Percentiles rank a stretch among this genome's conserved stretches.
phyloP scores from a whole-genome alignment of 2,113 vertebrate genomes.

The Peromyscus leucopus region DNA sequence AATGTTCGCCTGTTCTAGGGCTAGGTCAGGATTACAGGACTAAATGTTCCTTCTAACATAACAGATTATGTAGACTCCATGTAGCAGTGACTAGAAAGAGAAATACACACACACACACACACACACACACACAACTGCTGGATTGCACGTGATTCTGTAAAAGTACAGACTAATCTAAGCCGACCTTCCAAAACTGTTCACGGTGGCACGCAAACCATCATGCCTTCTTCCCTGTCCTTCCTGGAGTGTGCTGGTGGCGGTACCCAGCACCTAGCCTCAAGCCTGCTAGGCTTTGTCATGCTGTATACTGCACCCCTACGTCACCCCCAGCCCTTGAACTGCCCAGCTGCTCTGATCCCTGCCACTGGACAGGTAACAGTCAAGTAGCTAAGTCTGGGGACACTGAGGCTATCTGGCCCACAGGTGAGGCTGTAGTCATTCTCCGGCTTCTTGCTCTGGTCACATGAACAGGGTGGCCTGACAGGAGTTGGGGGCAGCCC shows the following conservation, averaged over 20 bases:
- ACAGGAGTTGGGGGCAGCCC: neutral
- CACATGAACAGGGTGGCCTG: neutral
- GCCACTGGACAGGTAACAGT: neutral
- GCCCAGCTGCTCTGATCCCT: neutral
- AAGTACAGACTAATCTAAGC: rapidly evolving
- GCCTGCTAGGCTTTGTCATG: neutral
- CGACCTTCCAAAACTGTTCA: neutral
- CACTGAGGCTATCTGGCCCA: neutral
- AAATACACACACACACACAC: neutral
- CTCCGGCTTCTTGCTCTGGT: neutral
- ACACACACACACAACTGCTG: too few species aligned
- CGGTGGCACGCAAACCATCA: rapidly evolving
- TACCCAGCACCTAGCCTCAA: neutral
- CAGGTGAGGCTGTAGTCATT: neutral
- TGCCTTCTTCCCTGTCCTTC: neutral
- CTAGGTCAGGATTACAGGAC: neutral
- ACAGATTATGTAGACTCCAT: too few species aligned
- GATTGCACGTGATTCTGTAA: rapidly evolving
- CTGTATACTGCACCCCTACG: neutral
- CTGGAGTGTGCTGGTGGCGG: neutral
- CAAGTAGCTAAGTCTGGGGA: neutral
- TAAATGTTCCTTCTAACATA: rapidly evolving
- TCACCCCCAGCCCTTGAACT: neutral
- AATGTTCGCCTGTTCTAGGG: too few species aligned
- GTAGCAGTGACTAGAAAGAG: neutral